Base-by-base conservation (phyloP, 2,888 invertebrate species). In the Cosmorhoe ocellata region DNA sequence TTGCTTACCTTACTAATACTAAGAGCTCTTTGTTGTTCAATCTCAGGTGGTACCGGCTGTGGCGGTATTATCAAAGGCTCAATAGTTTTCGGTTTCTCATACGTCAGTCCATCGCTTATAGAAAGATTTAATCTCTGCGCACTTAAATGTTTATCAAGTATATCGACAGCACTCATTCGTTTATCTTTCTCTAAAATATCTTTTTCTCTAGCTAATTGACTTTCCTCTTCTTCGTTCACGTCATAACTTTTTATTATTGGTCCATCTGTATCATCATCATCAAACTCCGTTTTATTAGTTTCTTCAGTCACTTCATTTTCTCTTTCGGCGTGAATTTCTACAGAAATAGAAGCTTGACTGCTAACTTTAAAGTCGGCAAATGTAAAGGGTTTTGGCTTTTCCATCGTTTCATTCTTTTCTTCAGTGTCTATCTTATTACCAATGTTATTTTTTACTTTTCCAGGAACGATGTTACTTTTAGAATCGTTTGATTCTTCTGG, bases 11-110 rank as follows among this genome's bases (percentile, higher is more conserved):
- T 97, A 59, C 94, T 93, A 55, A 97, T 95, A 67, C 97, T 96
- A 38, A 94, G 91, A 43, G 94, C 92, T 62, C 96, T 92, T 73
- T 97, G 96, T 64, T 95, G 94, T 68, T 96, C 96, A 46, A 97
- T 95, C 80, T 96, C 96, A 0, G 95, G 94, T 2, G 95, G 95
- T 4, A 95, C 93, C 1, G 95, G 94, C 69, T 94, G 94, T 4
- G 92, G 92, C n/a, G 92, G 91, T 37, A 92, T 53, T 13, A 53
- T 90, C 38, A 90, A 65, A n/a, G 84, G 88, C 72, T 84, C 92
- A 60, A 74, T 58, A 56, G 62, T 70, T 69, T 86, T 89, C 22
- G 56, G 71, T 52, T 78, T 81, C 10, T 84, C 84, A 43, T 70
- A 81, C 0, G 66, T 59, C 9, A 78, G 79, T 8, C 69, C 80